Conservation (phyloP, 2,888 invertebrate genomes). For the Caenorhabditis sp. region DNA sequence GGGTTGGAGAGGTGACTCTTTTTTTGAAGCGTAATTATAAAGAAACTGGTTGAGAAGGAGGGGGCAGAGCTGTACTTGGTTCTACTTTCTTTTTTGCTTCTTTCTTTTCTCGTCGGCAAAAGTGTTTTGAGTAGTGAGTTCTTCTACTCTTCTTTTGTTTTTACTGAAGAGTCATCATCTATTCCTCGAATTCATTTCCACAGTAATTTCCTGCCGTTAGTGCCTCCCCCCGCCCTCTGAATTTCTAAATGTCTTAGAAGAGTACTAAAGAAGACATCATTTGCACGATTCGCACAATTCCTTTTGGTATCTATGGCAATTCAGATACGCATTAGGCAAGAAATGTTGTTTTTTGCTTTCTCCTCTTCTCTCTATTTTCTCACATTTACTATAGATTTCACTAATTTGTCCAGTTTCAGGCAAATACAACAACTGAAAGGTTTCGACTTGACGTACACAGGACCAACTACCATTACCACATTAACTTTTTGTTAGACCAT, state of each 20-base stretch:
- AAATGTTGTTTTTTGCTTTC: slow-evolving; percentile 6
- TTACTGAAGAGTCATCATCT: slow-evolving; percentile 22
- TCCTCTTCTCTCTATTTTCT: background rate
- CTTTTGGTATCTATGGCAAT: slow-evolving; percentile 32
- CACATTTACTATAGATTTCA: slow-evolving; percentile 6
- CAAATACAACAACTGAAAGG: too few species aligned
- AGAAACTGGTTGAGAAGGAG: slow-evolving; percentile 23
- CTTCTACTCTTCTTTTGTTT: slow-evolving; percentile 12
- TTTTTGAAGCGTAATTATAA: slow-evolving; percentile 42
- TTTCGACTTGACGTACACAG: too few species aligned
- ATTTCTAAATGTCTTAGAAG: too few species aligned
- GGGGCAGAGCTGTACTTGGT: slow-evolving; percentile 35
- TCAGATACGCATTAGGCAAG: too few species aligned
- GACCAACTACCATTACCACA: background rate
- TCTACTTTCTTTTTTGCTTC: slow-evolving; percentile 20
- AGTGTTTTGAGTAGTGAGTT: slow-evolving; percentile 42
- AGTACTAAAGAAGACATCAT: too few species aligned
- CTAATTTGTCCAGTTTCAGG: too few species aligned
- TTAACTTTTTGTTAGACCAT: slow-evolving; percentile 4
- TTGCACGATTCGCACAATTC: too few species aligned
- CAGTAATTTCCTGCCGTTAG: slow-evolving; percentile 46
- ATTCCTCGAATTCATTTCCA: slow-evolving; percentile 40
- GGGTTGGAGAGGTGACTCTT: slow-evolving; percentile 12
- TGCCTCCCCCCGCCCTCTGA: too few species aligned
- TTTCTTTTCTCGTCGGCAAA: slow-evolving; percentile 1